Base-by-base conservation (phyloP, 1,140 invertebrate species). In the Aphidius ervi region DNA sequence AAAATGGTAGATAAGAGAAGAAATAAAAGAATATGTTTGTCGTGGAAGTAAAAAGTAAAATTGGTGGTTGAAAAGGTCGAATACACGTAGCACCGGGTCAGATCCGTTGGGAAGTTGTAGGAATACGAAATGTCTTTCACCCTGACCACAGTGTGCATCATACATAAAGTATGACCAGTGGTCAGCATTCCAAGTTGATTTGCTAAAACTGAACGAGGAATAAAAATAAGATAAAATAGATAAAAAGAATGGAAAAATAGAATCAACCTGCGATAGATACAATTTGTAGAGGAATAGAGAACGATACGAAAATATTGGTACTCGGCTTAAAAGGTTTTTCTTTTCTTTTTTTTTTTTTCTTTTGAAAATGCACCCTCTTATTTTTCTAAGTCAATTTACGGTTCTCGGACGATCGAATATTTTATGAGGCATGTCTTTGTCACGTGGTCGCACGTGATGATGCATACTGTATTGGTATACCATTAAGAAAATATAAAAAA, bases 161-260 rank as follows among this genome's bases (percentile, higher is more conserved):
- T 75, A 73, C 74, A 74, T 76, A 75, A 76, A 66, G 67, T 74
- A 76, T 73, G 71, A 73, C 64, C 58, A 56, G 48, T 62, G 60
- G 61, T 59, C 63, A 63, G 54, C 62, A 10, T 54, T 60, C 61
- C 70, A 61, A 59, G 55, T 62, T 62, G 55, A 57, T 62, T 62
- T 62, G 55, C 49, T 42, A 46, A 62, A 52, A 62, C 43, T 52
- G 49, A 45, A 45, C 20, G 7, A 46, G 45, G 47, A 43, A 60
- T 41, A 55, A 46, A 60, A 46, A 16, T 46, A 40, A 46, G 50
- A 46, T 46, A 54, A 41, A 9, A 50, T 47, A 20, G 37, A 16
- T 16, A 54, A 47, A 20, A 48, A 43, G 9, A 61, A 56, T 49
- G 53, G 42, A 46, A 43, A 61, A 54, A 55, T 43, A 49, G 39